Evolutionary conservation across 2,797 vertebrate species (phyloP).

Genomic region (Myotis pilosus): DNA sequence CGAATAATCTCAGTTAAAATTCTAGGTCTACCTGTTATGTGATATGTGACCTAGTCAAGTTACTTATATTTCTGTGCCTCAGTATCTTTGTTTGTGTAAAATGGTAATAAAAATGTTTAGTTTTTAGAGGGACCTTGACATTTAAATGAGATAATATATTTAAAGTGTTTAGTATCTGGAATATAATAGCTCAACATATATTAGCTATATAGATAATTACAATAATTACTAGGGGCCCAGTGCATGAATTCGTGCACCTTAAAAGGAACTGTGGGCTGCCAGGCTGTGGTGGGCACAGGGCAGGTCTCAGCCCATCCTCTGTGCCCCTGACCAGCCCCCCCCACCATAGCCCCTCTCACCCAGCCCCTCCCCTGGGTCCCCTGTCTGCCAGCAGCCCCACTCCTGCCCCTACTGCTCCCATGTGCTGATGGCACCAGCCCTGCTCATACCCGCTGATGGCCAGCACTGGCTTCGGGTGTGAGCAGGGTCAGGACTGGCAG

Average conservation of each 20-base stretch:
- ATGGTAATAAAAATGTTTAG: not conserved
- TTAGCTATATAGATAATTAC: not conserved
- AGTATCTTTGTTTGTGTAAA: not conserved
- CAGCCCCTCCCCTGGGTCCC: too few relatives aligned
- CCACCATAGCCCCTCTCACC: fast-evolving
- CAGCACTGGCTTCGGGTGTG: too few relatives aligned
- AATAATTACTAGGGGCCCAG: not conserved
- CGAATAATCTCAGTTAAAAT: not conserved
- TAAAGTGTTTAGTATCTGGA: not conserved
- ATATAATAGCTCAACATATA: not conserved
- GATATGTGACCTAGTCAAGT: not conserved
- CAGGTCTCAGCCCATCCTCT: too few relatives aligned
- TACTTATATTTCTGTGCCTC: not conserved
- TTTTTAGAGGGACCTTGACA: not conserved
- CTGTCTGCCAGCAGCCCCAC: too few relatives aligned
- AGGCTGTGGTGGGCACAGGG: too few relatives aligned
- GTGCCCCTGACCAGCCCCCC: too few relatives aligned
- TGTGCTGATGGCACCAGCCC: too few relatives aligned
- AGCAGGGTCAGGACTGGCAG: too few relatives aligned
- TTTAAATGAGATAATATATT: not conserved
- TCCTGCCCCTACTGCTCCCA: too few relatives aligned
- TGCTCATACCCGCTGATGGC: too few relatives aligned
- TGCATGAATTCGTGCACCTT: too few relatives aligned
- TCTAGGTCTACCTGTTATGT: not conserved
- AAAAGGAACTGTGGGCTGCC: too few relatives aligned